phyloP scores from a whole-genome alignment of 2,113 vertebrate genomes.

The Dromas ardeola region DNA sequence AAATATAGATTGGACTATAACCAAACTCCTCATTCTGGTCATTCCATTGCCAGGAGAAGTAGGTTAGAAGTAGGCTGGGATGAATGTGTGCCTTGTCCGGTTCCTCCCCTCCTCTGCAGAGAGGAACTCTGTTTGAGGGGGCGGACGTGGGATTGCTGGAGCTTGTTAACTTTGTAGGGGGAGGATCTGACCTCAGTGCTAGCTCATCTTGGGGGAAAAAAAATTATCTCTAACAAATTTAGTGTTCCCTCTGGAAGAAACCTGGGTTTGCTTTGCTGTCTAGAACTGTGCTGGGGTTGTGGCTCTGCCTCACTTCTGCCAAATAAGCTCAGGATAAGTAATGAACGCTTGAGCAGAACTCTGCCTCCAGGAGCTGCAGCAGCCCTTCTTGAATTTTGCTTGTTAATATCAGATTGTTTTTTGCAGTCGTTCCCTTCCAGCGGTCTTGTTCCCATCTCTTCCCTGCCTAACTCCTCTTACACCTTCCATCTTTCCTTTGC shows the following conservation, averaged over 20 bases:
- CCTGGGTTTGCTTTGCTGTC: not conserved
- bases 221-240: not conserved
- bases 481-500: not conserved
- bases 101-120: not conserved
- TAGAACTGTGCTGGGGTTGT: not conserved
- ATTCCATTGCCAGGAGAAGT: slow-evolving; percentile 36
- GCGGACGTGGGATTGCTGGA: not conserved
- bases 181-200: not conserved
- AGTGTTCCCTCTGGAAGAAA: not conserved
- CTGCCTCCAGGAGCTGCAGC: not conserved
- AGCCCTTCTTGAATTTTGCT: not conserved
- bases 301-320: not conserved
- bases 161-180: not conserved
- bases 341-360: not conserved
- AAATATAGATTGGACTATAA: not conserved
- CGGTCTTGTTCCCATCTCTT: not conserved
- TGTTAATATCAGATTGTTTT: not conserved
- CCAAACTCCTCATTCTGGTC: slow-evolving; percentile 26
- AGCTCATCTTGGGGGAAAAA: not conserved
- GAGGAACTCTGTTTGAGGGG: not conserved
- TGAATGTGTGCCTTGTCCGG: not conserved
- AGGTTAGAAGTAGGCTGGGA: slow-evolving; percentile 5
- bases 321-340: not conserved
- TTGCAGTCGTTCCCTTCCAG: not conserved
- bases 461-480: not conserved